These are phyloP conservation scores for Gambusia affinis DNA, from an alignment of 2,113 vertebrate species.

Conservation along the genomic window DNA sequence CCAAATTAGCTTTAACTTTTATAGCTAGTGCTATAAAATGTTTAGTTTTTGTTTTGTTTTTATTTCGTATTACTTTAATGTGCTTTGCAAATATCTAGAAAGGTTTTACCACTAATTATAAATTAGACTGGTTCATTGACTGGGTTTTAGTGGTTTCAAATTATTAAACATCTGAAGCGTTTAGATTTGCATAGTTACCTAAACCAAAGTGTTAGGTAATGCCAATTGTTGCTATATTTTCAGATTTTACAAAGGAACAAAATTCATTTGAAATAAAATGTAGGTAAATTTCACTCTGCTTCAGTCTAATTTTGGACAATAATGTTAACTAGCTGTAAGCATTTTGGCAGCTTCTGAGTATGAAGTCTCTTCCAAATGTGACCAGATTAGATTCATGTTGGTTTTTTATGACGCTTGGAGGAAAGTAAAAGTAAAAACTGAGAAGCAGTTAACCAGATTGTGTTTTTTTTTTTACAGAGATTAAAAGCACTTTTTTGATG, in stretches of 20 bases:
- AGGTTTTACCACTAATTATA: not conserved
- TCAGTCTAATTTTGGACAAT: too few relatives aligned
- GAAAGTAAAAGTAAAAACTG: too few relatives aligned
- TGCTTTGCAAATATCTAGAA: not conserved
- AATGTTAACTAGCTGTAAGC: too few relatives aligned
- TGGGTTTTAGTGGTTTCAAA: too few relatives aligned
- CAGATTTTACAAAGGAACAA: not conserved
- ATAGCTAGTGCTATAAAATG: not conserved
- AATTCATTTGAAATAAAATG: not conserved
- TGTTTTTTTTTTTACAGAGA: not conserved
- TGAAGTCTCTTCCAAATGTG: not conserved
- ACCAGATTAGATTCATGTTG: not conserved
- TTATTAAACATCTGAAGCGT: too few relatives aligned
- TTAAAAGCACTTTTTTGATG: not conserved
- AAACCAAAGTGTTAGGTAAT: too few relatives aligned
- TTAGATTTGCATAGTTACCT: too few relatives aligned
- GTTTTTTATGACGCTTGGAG: not conserved
- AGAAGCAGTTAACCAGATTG: too few relatives aligned
- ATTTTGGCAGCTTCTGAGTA: not conserved
- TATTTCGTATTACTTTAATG: too few relatives aligned
- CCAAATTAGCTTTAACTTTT: too few relatives aligned
- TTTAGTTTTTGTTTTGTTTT: not conserved
- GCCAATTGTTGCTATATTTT: not conserved
- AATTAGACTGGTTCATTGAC: not conserved
- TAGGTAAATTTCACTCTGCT: not conserved